Evolutionary conservation across 2,797 vertebrate genomes (phyloP), one percentile per base, ranked within the genome.

Genomic region (Lithobates sylvaticus): DNA sequence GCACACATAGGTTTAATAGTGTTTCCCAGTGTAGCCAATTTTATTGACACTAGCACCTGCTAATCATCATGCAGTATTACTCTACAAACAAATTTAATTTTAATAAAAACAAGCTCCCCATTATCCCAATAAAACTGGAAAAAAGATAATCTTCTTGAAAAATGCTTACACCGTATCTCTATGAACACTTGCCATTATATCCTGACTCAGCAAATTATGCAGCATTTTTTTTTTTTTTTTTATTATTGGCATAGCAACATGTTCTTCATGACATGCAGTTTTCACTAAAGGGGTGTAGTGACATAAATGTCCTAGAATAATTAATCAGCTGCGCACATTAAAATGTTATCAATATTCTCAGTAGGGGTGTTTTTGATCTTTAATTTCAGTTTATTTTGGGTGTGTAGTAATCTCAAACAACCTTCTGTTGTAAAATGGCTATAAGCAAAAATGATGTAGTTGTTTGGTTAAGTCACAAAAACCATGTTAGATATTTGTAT

Each of bases 251-350:
- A 80, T 23, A 4, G 27, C 13, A 2, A 23, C 4, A 15, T 75
- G 39, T 32, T 69, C 21, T 58, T 42, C 80, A 70, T 76, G 61
- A 86, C 61, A 64, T 32, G 72, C 64, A 73, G 16, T 65, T 27
- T 64, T 74, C 36, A 74, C 39, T 26, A 18, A 54, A 50, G 13
- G 7, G 32, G 23, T n/a, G n/a, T 10, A 26, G 12, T 10, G 10
- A 39, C 36, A 39, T 6, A 39, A 39, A 39, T 39, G 36, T 39
- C 23, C 26, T 27, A 61, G 68, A 50, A 78, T 61, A 42, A 26
- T 27, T 71, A 77, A 86, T 82, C 74, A 80, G 68, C 23, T 27
- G 16, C 15, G 58, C 29, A 42, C 85, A 83, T 86, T 50, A 87
- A 83, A 82, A 7, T 65, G 27, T 77, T 83, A 83, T 83, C 85